Conservation (phyloP, 1,140 invertebrate species). For the Laupala kohalensis region DNA sequence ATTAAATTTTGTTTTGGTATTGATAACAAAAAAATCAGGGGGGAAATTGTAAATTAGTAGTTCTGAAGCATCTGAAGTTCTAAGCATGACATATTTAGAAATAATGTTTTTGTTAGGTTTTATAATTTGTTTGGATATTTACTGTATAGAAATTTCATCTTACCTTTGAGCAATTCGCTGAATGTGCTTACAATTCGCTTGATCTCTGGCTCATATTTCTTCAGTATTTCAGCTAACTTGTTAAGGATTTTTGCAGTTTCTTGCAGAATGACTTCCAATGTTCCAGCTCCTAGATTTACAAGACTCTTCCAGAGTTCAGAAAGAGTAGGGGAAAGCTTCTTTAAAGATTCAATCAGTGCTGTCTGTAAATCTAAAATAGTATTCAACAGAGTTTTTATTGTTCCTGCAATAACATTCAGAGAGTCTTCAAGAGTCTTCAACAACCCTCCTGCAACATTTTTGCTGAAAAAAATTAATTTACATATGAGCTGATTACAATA, state of each 20-base stretch:
- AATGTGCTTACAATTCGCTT: conserved; percentile 42
- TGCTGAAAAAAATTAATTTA: background rate
- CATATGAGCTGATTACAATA: no score
- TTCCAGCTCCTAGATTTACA: background rate
- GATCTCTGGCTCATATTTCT: conserved; percentile 45
- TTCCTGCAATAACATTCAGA: background rate
- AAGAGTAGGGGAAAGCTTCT: background rate
- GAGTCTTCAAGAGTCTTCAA: background rate
- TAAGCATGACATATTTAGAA: no score
- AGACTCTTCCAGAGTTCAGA: background rate
- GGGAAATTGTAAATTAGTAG: no score
- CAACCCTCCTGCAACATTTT: background rate
- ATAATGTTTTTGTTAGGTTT: no score
- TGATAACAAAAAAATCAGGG: background rate
- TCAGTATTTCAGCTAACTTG: conserved; percentile 13
- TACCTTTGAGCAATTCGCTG: conserved; percentile 29
- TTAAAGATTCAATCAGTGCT: background rate
- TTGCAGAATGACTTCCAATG: background rate
- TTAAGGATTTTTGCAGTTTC: background rate
- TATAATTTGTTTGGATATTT: no score
- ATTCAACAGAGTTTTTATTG: background rate
- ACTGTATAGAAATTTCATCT: no score
- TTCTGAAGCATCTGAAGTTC: no score
- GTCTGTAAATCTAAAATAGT: background rate
- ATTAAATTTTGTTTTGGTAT: background rate